phyloP scores from a whole-genome alignment of 2,113 vertebrate genomes.

The Pogonocichla stellata region DNA sequence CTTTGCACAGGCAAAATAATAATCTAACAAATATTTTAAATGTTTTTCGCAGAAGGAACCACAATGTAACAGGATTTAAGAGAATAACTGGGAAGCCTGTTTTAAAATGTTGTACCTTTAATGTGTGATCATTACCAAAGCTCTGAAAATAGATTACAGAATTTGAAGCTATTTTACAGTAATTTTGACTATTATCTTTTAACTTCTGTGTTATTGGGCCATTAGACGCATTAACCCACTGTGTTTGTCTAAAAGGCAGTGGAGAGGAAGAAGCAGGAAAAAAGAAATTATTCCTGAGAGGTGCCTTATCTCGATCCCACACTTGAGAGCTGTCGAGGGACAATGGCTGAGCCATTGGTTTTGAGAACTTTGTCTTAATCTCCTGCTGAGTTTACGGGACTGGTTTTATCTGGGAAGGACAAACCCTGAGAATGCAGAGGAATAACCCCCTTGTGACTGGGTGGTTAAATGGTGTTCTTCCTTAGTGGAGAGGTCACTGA shows the following conservation, averaged over 20 bases:
- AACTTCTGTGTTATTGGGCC: not conserved
- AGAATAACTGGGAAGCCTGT: not conserved
- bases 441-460: not conserved
- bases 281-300: not conserved
- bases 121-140: not conserved
- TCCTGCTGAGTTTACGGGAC: slow-evolving; percentile 44
- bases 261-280: slow-evolving; percentile 18
- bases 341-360: slow-evolving; percentile 33
- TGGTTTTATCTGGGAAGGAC: slow-evolving; percentile 38
- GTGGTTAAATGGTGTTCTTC: not conserved
- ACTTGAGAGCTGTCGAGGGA: not conserved
- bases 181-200: not conserved
- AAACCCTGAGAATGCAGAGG: slow-evolving; percentile 23
- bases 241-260: not conserved
- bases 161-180: not conserved
- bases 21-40: not conserved
- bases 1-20: not conserved
- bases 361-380: slow-evolving; percentile 34
- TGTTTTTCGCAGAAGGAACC: not conserved
- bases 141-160: not conserved
- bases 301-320: slow-evolving; percentile 21
- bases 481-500: not conserved
- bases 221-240: not conserved
- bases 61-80: not conserved
- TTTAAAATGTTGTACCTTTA: not conserved